These are phyloP conservation scores for Arrhamphus sclerolepis DNA, from an alignment of 2,797 vertebrate species.

Conservation along the genomic window DNA sequence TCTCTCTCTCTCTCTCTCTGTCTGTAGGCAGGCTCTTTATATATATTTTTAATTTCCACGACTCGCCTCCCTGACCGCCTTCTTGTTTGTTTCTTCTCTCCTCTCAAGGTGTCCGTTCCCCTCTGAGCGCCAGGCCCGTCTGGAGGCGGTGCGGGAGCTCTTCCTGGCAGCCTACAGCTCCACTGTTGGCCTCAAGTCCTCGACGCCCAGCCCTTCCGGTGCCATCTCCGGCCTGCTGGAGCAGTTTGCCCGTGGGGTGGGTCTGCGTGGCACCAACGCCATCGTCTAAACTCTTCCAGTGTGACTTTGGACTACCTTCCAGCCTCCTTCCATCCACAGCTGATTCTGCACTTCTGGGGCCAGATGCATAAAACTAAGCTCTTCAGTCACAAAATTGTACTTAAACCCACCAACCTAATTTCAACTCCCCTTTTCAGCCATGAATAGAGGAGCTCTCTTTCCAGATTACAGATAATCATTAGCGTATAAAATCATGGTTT, in stretches of 20 bases:
- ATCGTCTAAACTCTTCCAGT: conserved; percentile 81
- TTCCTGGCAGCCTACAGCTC: conserved; percentile 93
- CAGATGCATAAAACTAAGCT: conserved; percentile 11
- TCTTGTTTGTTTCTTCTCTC: conserved; percentile 5
- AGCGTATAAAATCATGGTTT: no score
- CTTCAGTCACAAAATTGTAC: no score
- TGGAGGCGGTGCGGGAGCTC: conserved; percentile 92
- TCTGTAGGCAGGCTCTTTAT: no score
- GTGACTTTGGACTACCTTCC: conserved; percentile 33
- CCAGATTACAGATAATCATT: no score
- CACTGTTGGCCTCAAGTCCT: conserved; percentile 90
- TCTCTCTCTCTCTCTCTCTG: no score
- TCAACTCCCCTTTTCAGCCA: no score
- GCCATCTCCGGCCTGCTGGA: conserved; percentile 94
- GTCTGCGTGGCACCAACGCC: conserved; percentile 87
- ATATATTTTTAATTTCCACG: not conserved
- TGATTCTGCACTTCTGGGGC: conserved; percentile 23
- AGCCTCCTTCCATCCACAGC: conserved; percentile 15
- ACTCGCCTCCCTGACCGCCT: not conserved
- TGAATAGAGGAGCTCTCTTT: no score
- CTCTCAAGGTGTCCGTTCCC: conserved; percentile 80
- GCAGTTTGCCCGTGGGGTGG: conserved; percentile 94
- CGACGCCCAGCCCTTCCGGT: conserved; percentile 87
- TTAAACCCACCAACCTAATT: no score
- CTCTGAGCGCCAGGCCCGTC: conserved; percentile 86